A percentile compares a stretch with the other conserved stretches of the same genome.
These are phyloP conservation scores for Euclidia mi DNA, from an alignment of 2,888 invertebrate genomes.

Conservation along the genomic window DNA sequence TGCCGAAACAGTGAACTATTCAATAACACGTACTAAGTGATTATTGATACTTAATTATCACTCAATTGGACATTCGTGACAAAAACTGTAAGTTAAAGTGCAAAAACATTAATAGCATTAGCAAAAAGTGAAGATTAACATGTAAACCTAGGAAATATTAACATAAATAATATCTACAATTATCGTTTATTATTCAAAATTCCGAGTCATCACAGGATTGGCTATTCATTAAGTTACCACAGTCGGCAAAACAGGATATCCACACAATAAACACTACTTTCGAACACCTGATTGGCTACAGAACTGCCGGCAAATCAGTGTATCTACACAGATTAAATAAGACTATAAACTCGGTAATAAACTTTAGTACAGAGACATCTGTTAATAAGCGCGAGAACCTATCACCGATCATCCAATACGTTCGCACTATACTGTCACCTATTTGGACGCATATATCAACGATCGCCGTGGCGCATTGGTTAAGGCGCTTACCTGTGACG, in stretches of 20 bases:
- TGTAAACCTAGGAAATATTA: neutral
- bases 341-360: neutral
- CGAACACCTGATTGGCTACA: neutral
- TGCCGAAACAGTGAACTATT: neutral
- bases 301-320: neutral
- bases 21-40: neutral
- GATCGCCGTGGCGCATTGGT: neutral
- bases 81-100: slow-evolving; percentile 1
- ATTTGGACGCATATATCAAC: neutral
- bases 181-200: neutral
- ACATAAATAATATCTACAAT: slow-evolving; percentile 2
- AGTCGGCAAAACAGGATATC: slow-evolving; percentile 4
- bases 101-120: neutral
- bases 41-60: neutral
- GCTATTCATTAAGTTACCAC: neutral
- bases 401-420: neutral
- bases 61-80: neutral
- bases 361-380: slow-evolving; percentile 2
- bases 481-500: neutral
- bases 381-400: neutral
- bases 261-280: neutral
- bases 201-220: neutral
- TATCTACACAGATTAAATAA: slow-evolving; percentile 1
- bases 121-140: neutral
- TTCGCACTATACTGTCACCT: neutral